Evolutionary conservation across 2,113 vertebrate species (phyloP).

Genomic region (Prietella phreatophila): DNA sequence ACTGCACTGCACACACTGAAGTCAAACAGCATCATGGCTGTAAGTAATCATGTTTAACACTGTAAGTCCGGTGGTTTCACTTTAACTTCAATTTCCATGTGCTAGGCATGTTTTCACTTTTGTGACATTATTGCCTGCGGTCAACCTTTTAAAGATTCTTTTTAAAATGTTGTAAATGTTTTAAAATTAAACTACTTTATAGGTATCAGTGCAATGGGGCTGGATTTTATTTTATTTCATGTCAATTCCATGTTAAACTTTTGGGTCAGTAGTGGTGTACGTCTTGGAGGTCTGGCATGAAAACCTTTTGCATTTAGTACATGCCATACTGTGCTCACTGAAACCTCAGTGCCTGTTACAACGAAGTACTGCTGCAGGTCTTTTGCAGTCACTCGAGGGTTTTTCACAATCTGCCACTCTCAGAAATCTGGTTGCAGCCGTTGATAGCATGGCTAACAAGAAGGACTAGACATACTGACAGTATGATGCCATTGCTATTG

Average conservation of each 20-base stretch:
- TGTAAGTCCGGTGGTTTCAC: neutral
- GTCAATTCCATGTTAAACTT: no score
- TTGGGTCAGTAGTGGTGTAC: no score
- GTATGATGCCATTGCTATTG: neutral
- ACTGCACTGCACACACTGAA: slow-evolving; percentile 45
- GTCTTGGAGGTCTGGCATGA: no score
- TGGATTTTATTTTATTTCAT: neutral
- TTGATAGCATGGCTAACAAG: neutral
- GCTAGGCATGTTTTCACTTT: neutral
- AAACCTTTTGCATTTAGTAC: no score
- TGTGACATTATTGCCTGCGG: neutral
- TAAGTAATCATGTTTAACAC: slow-evolving; percentile 40
- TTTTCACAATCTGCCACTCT: no score
- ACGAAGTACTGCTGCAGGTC: no score
- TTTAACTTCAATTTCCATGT: neutral
- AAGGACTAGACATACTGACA: neutral
- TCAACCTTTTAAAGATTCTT: neutral
- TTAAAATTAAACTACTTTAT: neutral
- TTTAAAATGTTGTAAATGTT: no score
- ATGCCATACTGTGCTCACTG: no score
- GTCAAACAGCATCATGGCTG: slow-evolving; percentile 50
- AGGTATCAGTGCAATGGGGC: neutral
- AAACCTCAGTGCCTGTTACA: no score
- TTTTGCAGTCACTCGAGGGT: no score
- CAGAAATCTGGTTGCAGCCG: no score